Evolutionary conservation across 1,140 invertebrate genomes (phyloP).

Genomic region (Drosophila sp.): DNA sequence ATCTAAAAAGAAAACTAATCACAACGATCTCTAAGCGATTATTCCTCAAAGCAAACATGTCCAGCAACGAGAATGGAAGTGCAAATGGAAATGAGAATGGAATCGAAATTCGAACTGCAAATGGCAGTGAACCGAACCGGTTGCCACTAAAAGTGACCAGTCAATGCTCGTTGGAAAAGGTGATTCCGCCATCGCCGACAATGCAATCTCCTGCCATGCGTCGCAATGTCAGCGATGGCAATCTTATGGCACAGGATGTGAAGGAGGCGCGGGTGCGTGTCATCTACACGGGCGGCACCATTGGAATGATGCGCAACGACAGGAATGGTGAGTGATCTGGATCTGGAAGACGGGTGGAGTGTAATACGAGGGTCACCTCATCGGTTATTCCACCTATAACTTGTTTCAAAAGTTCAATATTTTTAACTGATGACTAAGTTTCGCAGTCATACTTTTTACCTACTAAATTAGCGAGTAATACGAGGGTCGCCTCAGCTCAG

Average conservation of each 20-base stretch:
- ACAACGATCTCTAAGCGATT: no score
- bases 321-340: constrained; percentile 86
- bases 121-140: neutral
- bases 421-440: no score
- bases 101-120: neutral
- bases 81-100: neutral
- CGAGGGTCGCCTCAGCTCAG: no score
- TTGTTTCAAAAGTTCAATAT: no score
- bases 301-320: constrained; percentile 93
- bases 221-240: constrained; percentile 72
- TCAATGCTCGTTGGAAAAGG: constrained; percentile 33
- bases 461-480: no score
- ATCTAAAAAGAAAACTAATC: no score
- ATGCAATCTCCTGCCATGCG: constrained; percentile 60
- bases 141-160: neutral
- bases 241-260: constrained; percentile 62
- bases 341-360: no score
- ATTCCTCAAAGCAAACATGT: neutral
- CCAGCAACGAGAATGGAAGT: neutral
- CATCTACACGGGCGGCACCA: constrained; percentile 95
- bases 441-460: no score
- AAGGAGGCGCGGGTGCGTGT: constrained; percentile 89
- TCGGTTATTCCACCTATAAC: no score
- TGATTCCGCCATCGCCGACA: constrained; percentile 56
- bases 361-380: no score